Conservation (phyloP, 64 coral and sea anemone genomes). For the Dendrophyllia cribrosa region DNA sequence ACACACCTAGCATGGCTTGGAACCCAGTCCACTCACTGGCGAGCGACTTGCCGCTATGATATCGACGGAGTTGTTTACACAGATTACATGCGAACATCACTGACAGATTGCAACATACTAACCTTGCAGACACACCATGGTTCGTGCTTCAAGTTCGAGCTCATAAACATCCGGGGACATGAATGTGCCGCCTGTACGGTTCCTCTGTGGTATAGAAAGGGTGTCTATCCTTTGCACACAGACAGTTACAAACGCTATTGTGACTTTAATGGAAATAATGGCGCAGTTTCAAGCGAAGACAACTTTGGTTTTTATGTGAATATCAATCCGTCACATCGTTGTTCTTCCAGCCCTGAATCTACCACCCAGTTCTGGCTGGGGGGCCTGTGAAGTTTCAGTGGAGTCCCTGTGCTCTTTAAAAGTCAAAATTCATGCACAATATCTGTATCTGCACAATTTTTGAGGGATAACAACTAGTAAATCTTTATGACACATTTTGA, state of each 20-base stretch:
- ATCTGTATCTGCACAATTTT: no score
- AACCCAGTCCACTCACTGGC: slow-evolving; percentile 28
- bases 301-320: slow-evolving; percentile 27
- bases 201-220: not conserved
- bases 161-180: slow-evolving; percentile 39
- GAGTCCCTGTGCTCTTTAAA: no score
- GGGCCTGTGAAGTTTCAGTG: not conserved
- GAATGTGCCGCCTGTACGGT: slow-evolving; percentile 9
- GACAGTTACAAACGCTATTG: not conserved
- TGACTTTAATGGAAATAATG: not conserved
- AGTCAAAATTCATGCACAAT: no score
- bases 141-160: slow-evolving; percentile 7
- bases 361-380: slow-evolving; percentile 61
- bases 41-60: slow-evolving; percentile 50
- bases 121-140: not conserved
- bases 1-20: not conserved
- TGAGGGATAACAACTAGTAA: no score
- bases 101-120: slow-evolving; percentile 22
- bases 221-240: not conserved
- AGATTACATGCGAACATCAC: slow-evolving; percentile 40
- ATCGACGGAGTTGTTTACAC: slow-evolving; percentile 22
- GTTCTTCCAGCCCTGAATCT: not conserved
- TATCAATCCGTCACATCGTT: slow-evolving; percentile 9
- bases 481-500: no score
- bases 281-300: not conserved